Percentiles rank a stretch among this genome's conserved stretches.
These are phyloP conservation scores for Dryoscopus gambensis DNA, from an alignment of 2,113 vertebrate genomes.

Conservation along the genomic window DNA sequence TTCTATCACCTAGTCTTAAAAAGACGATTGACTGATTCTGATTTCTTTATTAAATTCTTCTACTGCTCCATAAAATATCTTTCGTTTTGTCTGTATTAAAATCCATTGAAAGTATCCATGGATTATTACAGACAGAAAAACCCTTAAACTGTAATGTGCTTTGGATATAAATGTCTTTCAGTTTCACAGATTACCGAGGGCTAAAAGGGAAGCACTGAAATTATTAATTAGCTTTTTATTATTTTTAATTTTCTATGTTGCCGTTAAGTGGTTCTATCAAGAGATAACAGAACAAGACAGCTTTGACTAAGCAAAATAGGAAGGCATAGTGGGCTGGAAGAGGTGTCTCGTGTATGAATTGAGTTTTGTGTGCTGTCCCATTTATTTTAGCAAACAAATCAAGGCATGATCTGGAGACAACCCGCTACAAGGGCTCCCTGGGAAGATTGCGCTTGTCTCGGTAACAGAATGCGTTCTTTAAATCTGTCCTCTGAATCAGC, in stretches of 20 bases:
- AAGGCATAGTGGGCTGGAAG: background rate
- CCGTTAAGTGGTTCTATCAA: background rate
- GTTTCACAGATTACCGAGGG: background rate
- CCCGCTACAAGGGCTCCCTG: conserved; percentile 19
- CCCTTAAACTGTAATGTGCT: background rate
- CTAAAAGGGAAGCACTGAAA: background rate
- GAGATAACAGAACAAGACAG: background rate
- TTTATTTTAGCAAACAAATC: conserved; percentile 46
- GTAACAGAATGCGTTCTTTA: conserved; percentile 36
- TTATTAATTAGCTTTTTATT: conserved; percentile 23
- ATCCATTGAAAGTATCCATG: background rate
- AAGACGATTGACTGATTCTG: background rate
- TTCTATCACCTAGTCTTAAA: conserved; percentile 16
- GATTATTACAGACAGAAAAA: background rate
- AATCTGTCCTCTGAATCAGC: conserved; percentile 55
- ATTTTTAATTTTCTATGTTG: background rate
- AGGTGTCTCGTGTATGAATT: background rate
- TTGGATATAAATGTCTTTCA: background rate
- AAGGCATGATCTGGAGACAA: conserved; percentile 27
- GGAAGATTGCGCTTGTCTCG: conserved; percentile 52
- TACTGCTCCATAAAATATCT: background rate
- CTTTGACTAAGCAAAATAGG: background rate
- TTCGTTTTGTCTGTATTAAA: conserved; percentile 10
- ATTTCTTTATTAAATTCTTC: conserved; percentile 30
- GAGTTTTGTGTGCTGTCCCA: conserved; percentile 6